Conservation (phyloP, 2,113 vertebrate genomes). For the Chitala chitala region DNA sequence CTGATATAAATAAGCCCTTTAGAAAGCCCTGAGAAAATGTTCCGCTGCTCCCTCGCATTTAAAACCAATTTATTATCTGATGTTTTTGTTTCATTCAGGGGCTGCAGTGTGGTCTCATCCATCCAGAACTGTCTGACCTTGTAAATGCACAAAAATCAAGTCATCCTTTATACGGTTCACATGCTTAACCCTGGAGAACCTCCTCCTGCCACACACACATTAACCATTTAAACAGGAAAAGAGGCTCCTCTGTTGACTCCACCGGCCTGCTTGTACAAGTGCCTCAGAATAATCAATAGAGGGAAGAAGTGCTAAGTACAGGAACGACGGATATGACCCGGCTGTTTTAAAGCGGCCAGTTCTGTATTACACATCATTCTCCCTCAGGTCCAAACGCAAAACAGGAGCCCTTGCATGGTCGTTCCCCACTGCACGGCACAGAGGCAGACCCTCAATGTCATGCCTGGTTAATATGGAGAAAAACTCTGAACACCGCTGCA, state of each 20-base stretch:
- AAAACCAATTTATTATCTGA: conserved; percentile 26
- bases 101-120: conserved; percentile 11
- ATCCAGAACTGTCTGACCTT: conserved; percentile 15
- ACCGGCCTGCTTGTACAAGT: background rate
- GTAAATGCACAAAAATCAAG: conserved; percentile 16
- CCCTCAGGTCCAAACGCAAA: conserved; percentile 27
- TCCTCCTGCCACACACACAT: conserved; percentile 24
- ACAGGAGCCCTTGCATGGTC: conserved; percentile 29
- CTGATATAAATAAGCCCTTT: conserved; percentile 10
- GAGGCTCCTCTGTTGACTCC: conserved; percentile 29
- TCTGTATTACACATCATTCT: conserved; percentile 11
- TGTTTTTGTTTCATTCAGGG: conserved; percentile 18
- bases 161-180: conserved; percentile 30
- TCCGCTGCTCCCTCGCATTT: background rate
- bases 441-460: background rate
- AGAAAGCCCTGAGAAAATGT: conserved; percentile 5
- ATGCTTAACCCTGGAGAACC: conserved; percentile 22
- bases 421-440: conserved; percentile 26
- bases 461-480: conserved; percentile 26
- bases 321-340: conserved; percentile 27
- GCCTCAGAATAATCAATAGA: conserved; percentile 38
- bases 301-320: conserved; percentile 10
- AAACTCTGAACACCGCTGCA: conserved; percentile 7
- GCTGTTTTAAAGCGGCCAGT: conserved; percentile 25
- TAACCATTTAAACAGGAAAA: conserved; percentile 39